Evolutionary conservation across 2,888 invertebrate species (phyloP).

Genomic region (Perizoma affinitatum): DNA sequence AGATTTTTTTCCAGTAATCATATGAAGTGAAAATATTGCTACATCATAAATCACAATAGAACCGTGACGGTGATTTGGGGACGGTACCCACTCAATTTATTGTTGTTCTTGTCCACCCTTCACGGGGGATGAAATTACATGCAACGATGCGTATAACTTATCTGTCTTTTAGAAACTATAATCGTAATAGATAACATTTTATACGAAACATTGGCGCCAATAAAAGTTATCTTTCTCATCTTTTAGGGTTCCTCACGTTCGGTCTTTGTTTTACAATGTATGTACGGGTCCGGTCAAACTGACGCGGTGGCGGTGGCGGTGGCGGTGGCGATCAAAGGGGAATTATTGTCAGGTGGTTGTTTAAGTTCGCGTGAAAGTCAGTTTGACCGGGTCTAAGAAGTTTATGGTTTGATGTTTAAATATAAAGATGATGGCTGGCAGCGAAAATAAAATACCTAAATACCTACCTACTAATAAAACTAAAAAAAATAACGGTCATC

Average conservation of each 20-base stretch:
- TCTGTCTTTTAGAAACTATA: constrained; percentile 45
- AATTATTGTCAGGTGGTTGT: no score
- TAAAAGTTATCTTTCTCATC: constrained; percentile 11
- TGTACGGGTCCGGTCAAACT: no score
- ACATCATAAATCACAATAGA: constrained; percentile 22
- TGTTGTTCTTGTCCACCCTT: constrained; percentile 66
- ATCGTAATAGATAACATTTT: constrained; percentile 28
- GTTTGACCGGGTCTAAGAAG: no score
- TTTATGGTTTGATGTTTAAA: no score
- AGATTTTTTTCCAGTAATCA: constrained; percentile 30
- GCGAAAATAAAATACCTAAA: no score
- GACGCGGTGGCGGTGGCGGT: no score
- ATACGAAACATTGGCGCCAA: constrained; percentile 14
- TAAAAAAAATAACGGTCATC: no score
- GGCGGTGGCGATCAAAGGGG: no score
- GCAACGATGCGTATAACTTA: constrained; percentile 59
- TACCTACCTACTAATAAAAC: no score
- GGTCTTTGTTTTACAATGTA: no score
- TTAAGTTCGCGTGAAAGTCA: no score
- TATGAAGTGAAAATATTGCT: constrained; percentile 29
- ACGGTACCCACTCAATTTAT: constrained; percentile 62
- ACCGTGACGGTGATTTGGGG: constrained; percentile 47
- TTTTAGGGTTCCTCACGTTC: not conserved
- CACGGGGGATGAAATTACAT: constrained; percentile 62
- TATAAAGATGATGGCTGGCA: no score